Evolutionary conservation across 2,888 invertebrate genomes (phyloP), one percentile per base, ranked within the genome.

Genomic region (Philereme vetulata): DNA sequence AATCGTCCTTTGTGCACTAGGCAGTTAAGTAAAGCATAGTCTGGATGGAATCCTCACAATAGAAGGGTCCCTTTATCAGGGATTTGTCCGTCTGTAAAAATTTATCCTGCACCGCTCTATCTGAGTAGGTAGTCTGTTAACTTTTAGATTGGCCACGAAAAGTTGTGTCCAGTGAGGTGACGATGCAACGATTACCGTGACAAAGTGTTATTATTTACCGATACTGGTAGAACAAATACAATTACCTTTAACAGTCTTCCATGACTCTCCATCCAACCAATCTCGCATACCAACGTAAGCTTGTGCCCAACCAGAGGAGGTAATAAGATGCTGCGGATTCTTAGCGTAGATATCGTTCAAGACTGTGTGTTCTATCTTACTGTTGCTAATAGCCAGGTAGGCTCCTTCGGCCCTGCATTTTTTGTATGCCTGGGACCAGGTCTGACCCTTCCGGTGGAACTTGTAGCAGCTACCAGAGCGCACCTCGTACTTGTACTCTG

Each of bases 401-500:
- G 40, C 46, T n/a, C 53, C 53, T 32, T 54, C 53, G 0, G 47
- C 46, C 35, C 40, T 42, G 48, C 54, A 54, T 8, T 40, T 47
- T 42, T 47, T 48, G 42, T 33, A 47, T 9, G 54, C 47, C 4
- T 47, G 47, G n/a, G 54, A 48, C 54, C 54, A 54, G 5, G 38
- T 9, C 8, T 46, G 2, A 7, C 43, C 45, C 32, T 21, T 45
- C 3, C 40, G 40, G 40, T 40, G 40, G 40, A 40, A 40, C 40
- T 40, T 40, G 51, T 53, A 59, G 43, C 53, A 59, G 44, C 53
- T 59, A 36, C 56, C 63, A 43, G 58, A 43, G 8, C 40, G 8
- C 4, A 4, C 6, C 9, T 40, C n/a, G 40, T 40, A 40, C 9
- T 7, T 9, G n/a, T 40, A 40, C 9, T 6, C 40, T 40, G 9